Conservation (phyloP, 2,888 invertebrate species). For the Cepaea hortensis region DNA sequence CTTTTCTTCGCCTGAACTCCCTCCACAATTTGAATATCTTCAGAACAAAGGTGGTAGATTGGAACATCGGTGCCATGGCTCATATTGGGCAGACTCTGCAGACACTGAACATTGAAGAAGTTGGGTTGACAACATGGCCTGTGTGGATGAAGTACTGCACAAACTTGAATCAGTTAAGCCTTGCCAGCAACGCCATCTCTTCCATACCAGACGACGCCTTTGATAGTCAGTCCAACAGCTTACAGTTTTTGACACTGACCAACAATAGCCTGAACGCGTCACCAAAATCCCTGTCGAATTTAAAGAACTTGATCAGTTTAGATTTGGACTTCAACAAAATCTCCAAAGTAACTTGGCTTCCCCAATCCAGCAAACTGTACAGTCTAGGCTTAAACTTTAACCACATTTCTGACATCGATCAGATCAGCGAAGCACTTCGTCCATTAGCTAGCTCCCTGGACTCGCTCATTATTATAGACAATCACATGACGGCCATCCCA, state of each 20-base stretch:
- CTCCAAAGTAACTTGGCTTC: conserved; percentile 5
- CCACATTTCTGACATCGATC: not conserved
- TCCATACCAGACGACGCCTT: not conserved
- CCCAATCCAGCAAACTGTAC: not conserved
- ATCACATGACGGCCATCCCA: not conserved
- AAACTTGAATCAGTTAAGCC: not conserved
- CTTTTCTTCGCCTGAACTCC: not conserved
- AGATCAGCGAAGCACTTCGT: not conserved
- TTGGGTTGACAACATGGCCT: not conserved
- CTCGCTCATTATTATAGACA: not conserved
- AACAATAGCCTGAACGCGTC: not conserved
- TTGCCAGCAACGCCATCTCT: not conserved
- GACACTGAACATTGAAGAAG: not conserved
- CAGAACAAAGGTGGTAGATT: not conserved
- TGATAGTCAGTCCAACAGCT: not conserved
- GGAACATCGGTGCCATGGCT: not conserved
- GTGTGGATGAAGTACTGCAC: not conserved
- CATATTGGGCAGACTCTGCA: not conserved
- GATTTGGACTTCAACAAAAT: not conserved
- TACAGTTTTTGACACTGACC: not conserved
- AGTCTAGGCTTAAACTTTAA: not conserved
- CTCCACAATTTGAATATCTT: not conserved
- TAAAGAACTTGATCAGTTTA: not conserved
- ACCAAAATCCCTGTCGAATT: not conserved
- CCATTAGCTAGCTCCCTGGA: not conserved